These are phyloP conservation scores for Drosophila asahinai DNA, from an alignment of 1,140 invertebrate species.

Conservation along the genomic window DNA sequence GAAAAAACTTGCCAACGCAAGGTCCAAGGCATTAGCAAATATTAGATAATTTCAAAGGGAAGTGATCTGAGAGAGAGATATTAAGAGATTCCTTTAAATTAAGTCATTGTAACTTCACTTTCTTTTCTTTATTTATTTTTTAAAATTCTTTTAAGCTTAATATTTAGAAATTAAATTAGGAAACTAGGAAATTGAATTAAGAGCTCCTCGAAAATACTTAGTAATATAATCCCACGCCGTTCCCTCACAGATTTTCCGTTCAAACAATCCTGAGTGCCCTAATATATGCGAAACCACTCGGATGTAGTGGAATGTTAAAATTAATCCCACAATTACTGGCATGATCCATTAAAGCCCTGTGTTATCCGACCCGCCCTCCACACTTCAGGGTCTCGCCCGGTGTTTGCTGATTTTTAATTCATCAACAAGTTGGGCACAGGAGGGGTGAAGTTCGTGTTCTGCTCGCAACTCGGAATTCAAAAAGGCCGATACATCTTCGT, in stretches of 20 bases:
- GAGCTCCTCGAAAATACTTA: neutral
- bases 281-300: neutral
- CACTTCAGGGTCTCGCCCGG: slow-evolving; percentile 29
- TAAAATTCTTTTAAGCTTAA: neutral
- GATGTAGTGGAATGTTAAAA: slow-evolving; percentile 9
- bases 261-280: neutral
- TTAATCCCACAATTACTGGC: slow-evolving; percentile 45
- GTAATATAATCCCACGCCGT: neutral
- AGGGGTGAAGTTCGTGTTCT: slow-evolving; percentile 6
- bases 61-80: neutral
- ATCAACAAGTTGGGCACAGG: slow-evolving; percentile 47
- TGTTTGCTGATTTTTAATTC: slow-evolving; percentile 74
- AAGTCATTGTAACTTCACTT: neutral
- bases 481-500: slow-evolving; percentile 70
- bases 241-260: too few species aligned
- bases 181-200: neutral
- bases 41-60: neutral
- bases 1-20: slow-evolving; percentile 24
- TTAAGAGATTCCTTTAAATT: neutral
- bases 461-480: slow-evolving; percentile 16
- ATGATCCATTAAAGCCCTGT: slow-evolving; percentile 45
- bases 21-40: slow-evolving; percentile 6
- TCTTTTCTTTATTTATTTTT: neutral
- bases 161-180: neutral
- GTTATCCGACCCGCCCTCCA: slow-evolving; percentile 5